A percentile compares a stretch with the other conserved stretches of the same genome.
Evolutionary conservation across 2,113 vertebrate genomes (phyloP).

Genomic region (Trinectes maculatus): DNA sequence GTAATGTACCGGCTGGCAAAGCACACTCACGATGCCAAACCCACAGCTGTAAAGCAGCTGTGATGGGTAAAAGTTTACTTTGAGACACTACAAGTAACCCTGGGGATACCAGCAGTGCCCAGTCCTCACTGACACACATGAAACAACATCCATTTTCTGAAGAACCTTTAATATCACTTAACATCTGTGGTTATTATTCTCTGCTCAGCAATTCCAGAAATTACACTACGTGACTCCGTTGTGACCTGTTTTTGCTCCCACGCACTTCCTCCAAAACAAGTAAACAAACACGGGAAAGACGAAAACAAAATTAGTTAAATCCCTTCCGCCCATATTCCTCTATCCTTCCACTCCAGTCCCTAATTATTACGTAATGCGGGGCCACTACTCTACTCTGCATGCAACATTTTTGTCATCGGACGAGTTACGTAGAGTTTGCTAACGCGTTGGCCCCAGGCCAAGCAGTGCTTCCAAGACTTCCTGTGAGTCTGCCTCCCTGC

Average conservation of each 20-base stretch:
- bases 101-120: background rate
- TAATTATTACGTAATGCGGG: constrained; percentile 69
- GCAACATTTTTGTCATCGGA: constrained; percentile 70
- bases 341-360: constrained; percentile 33
- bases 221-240: constrained; percentile 10
- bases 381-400: constrained; percentile 38
- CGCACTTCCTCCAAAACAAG: constrained; percentile 34
- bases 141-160: background rate
- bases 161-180: constrained; percentile 22
- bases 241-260: constrained; percentile 2
- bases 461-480: constrained; percentile 64
- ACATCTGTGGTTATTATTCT: constrained; percentile 2
- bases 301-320: constrained; percentile 54
- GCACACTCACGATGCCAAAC: constrained; percentile 2
- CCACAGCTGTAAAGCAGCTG: constrained; percentile 43
- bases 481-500: constrained; percentile 54
- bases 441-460: constrained; percentile 59
- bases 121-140: constrained; percentile 4
- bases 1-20: constrained; percentile 7
- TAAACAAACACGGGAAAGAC: constrained; percentile 58
- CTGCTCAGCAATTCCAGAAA: constrained; percentile 10
- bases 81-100: background rate
- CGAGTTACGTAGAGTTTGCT: constrained; percentile 44
- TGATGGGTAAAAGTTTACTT: background rate
- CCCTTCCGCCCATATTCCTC: constrained; percentile 4